These are phyloP conservation scores for Blastomussa wellsi DNA, from an alignment of 92 coral and sea anemone genomes.

Conservation along the genomic window DNA sequence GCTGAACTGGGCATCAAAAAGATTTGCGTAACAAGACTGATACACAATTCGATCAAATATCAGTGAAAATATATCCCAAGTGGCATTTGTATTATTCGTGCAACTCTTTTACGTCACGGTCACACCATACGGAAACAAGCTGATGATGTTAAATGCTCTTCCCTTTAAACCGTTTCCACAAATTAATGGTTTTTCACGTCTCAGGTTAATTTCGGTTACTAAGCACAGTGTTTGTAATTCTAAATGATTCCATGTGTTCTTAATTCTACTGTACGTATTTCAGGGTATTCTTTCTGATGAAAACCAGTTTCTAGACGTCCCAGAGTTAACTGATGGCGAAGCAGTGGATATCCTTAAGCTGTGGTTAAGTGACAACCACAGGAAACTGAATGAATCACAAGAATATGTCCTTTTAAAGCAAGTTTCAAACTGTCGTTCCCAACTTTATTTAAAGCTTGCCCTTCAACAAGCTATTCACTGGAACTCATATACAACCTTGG, in stretches of 20 bases:
- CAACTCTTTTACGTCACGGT: neutral
- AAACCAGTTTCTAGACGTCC: slow-evolving; percentile 64
- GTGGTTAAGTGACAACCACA: slow-evolving; percentile 61
- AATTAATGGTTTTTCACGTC: neutral
- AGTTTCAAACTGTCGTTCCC: slow-evolving; percentile 72
- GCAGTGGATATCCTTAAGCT: slow-evolving; percentile 62
- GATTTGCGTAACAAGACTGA: neutral
- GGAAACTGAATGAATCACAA: slow-evolving; percentile 74
- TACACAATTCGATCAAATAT: neutral
- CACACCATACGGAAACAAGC: neutral
- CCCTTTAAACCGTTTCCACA: neutral
- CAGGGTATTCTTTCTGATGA: slow-evolving; percentile 61
- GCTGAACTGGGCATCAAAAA: neutral
- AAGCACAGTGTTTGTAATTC: neutral
- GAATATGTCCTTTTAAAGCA: slow-evolving; percentile 54
- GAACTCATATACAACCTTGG: slow-evolving; percentile 65
- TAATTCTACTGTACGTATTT: neutral
- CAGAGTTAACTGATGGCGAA: slow-evolving; percentile 53
- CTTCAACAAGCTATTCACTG: slow-evolving; percentile 71
- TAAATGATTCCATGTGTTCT: neutral
- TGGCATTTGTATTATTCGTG: neutral
- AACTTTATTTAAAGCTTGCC: slow-evolving; percentile 80
- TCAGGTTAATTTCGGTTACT: neutral
- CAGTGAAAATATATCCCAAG: neutral
- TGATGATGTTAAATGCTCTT: neutral